These are phyloP conservation scores for Setipinna tenuifilis DNA, from an alignment of 2,797 vertebrate genomes.

Conservation along the genomic window DNA sequence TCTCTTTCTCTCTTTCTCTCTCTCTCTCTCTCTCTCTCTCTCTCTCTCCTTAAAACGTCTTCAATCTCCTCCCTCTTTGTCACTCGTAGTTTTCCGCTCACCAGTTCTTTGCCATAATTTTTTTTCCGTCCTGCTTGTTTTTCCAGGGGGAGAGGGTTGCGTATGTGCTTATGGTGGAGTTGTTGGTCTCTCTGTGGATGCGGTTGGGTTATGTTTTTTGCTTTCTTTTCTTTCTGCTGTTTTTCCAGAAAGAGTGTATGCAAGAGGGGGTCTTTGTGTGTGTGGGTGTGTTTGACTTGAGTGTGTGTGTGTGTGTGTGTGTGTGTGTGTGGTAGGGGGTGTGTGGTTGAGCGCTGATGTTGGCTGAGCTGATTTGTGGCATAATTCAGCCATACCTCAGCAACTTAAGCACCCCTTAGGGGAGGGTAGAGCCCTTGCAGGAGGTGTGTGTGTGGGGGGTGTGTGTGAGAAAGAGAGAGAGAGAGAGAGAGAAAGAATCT, in stretches of 20 bases:
- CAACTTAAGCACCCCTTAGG: background rate
- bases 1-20: background rate
- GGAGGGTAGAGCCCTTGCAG: background rate
- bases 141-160: background rate
- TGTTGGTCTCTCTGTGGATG: background rate
- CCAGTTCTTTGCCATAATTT: background rate
- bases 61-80: constrained; percentile 1
- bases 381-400: constrained; percentile 13
- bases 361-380: background rate
- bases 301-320: background rate
- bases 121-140: background rate
- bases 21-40: background rate
- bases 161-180: background rate
- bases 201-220: background rate
- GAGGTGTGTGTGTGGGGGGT: background rate
- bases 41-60: constrained; percentile 21
- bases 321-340: background rate
- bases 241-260: background rate
- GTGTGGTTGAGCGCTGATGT: background rate
- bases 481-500: background rate
- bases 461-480: background rate
- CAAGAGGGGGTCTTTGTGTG: background rate
- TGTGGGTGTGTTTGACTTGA: background rate
- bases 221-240: background rate
- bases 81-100: background rate